These are phyloP conservation scores for Camponotus floridanus DNA, from an alignment of 1,140 invertebrate genomes.

Conservation along the genomic window DNA sequence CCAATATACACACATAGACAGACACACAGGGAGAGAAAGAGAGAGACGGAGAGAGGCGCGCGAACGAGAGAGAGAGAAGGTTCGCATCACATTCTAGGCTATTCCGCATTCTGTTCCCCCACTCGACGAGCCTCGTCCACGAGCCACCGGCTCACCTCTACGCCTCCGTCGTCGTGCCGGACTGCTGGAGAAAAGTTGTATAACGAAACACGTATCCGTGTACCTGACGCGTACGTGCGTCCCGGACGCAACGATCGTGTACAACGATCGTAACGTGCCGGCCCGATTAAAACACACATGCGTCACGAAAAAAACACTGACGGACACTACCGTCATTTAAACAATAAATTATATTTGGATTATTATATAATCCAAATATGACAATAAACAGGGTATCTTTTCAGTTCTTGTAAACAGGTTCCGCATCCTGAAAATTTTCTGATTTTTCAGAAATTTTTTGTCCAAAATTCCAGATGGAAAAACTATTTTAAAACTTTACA, in stretches of 20 bases:
- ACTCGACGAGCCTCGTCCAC: conserved; percentile 73
- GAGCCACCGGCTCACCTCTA: conserved; percentile 81
- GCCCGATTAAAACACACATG: too few relatives aligned
- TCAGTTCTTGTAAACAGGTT: too few relatives aligned
- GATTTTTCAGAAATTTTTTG: too few relatives aligned
- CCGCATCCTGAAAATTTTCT: too few relatives aligned
- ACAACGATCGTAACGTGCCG: background rate
- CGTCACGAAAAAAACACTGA: too few relatives aligned
- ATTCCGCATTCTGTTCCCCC: conserved; percentile 87
- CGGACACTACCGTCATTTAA: too few relatives aligned
- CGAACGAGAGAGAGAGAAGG: conserved; percentile 73
- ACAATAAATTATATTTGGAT: too few relatives aligned
- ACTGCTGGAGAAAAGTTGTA: conserved; percentile 82
- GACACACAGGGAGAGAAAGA: conserved; percentile 20
- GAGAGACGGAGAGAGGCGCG: conserved; percentile 44
- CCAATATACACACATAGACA: conserved; percentile 37
- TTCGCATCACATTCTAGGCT: conserved; percentile 87
- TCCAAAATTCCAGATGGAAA: too few relatives aligned
- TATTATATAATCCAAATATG: too few relatives aligned
- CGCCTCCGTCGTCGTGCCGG: conserved; percentile 73
- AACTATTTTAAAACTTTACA: too few relatives aligned
- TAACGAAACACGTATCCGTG: conserved; percentile 76
- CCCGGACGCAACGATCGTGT: conserved; percentile 13
- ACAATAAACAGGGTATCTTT: too few relatives aligned
- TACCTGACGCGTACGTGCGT: conserved; percentile 66